Conservation (phyloP, 2,888 invertebrate genomes). For the Falcaria lacertinaria region DNA sequence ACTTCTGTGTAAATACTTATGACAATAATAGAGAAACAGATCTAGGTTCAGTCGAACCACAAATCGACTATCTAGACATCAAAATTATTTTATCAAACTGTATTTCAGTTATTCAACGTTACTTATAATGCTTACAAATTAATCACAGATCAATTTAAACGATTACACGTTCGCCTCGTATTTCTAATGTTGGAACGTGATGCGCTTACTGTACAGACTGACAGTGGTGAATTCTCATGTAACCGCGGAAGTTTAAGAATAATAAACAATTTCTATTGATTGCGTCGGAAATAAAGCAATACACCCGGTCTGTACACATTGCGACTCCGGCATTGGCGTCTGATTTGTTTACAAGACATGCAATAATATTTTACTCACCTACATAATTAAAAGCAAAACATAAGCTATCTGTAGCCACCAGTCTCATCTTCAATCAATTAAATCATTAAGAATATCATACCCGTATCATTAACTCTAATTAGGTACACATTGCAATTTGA, state of each 20-base stretch:
- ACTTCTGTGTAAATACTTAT: too few species aligned
- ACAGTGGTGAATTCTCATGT: slow-evolving; percentile 2
- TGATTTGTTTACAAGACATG: slow-evolving; percentile 1
- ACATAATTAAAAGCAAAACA: neutral
- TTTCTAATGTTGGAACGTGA: neutral
- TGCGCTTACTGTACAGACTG: neutral
- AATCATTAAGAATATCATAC: neutral
- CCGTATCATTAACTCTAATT: neutral
- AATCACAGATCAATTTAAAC: neutral
- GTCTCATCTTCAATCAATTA: neutral
- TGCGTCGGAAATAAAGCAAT: slow-evolving; percentile 23
- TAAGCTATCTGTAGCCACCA: too few species aligned
- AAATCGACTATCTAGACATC: too few species aligned
- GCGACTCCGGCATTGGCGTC: neutral
- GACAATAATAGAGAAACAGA: too few species aligned
- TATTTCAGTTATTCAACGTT: too few species aligned
- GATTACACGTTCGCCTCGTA: neutral
- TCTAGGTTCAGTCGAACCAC: too few species aligned
- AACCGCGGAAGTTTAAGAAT: slow-evolving; percentile 31
- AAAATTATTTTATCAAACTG: too few species aligned
- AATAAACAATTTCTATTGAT: slow-evolving; percentile 27
- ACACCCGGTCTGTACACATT: neutral
- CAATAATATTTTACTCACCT: neutral
- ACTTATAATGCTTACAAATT: neutral
- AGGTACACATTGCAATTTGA: neutral